Conservation (phyloP, 2,888 invertebrate species). For the Caenorhabditis virilis region DNA sequence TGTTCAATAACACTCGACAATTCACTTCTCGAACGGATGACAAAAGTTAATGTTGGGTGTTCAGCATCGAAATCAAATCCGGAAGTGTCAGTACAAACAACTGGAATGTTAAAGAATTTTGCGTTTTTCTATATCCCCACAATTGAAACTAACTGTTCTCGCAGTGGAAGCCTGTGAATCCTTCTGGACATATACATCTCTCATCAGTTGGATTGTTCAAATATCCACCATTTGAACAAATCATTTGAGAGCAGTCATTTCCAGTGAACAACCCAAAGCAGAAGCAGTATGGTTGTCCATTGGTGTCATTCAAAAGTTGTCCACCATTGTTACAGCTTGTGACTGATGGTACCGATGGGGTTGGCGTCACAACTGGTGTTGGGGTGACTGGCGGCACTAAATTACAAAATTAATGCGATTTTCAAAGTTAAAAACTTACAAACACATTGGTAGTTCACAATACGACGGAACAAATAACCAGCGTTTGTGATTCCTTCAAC, state of each 20-base stretch:
- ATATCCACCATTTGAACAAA: conserved; percentile 51
- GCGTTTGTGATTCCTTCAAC: conserved; percentile 46
- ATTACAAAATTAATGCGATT: background rate
- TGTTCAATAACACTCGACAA: conserved; percentile 43
- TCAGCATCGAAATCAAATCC: conserved; percentile 45
- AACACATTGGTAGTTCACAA: conserved; percentile 39
- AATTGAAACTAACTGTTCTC: conserved; percentile 24
- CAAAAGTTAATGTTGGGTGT: conserved; percentile 51
- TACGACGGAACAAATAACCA: conserved; percentile 54
- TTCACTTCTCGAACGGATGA: conserved; percentile 41
- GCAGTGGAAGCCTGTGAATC: conserved; percentile 52
- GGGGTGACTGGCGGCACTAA: conserved; percentile 31
- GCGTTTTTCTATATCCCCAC: background rate
- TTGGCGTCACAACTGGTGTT: conserved; percentile 19
- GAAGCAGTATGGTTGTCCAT: conserved; percentile 43
- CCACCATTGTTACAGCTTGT: conserved; percentile 46
- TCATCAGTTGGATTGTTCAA: conserved; percentile 12
- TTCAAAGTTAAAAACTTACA: conserved; percentile 19
- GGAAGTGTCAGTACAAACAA: conserved; percentile 44
- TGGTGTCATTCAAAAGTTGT: conserved; percentile 32
- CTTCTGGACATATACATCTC: conserved; percentile 39
- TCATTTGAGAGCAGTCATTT: conserved; percentile 37
- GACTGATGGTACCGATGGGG: conserved; percentile 34
- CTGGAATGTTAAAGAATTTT: conserved; percentile 21
- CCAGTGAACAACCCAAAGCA: conserved; percentile 47